Evolutionary conservation across 1,140 invertebrate genomes (phyloP).

Genomic region (Formica exsecta): DNA sequence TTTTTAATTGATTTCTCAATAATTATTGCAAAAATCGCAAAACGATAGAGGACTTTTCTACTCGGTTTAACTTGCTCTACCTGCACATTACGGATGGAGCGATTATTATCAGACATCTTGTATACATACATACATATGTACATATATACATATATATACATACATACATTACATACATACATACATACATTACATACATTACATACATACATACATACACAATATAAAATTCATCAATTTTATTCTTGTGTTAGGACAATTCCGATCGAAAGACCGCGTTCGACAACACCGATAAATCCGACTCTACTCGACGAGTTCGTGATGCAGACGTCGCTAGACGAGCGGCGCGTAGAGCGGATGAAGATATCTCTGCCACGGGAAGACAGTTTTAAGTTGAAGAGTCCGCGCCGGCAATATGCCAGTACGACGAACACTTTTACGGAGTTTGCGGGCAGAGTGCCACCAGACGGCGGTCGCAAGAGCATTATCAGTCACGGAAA

Average conservation of each 20-base stretch:
- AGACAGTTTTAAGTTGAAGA: constrained; percentile 86
- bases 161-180: too few species aligned
- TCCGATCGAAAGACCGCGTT: constrained; percentile 94
- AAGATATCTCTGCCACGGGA: constrained; percentile 90
- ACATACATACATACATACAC: too few species aligned
- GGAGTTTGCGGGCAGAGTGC: constrained; percentile 83
- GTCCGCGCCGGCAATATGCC: constrained; percentile 78
- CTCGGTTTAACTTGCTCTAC: too few species aligned
- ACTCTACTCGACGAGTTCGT: constrained; percentile 92
- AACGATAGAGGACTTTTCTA: too few species aligned
- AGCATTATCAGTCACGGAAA: constrained; percentile 64
- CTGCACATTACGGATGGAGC: too few species aligned
- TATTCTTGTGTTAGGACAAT: constrained; percentile 89
- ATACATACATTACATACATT: too few species aligned
- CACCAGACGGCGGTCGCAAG: constrained; percentile 70
- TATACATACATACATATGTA: too few species aligned
- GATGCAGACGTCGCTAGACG: constrained; percentile 82
- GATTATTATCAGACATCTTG: too few species aligned
- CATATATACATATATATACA: too few species aligned
- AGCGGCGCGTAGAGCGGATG: constrained; percentile 88
- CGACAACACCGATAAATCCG: constrained; percentile 93
- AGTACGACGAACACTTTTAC: constrained; percentile 80
- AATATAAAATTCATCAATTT: too few species aligned
- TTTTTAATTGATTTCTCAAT: too few species aligned
- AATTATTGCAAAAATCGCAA: too few species aligned